Base-by-base conservation (phyloP, 2,888 invertebrate genomes). In the Melanophora roralis region DNA sequence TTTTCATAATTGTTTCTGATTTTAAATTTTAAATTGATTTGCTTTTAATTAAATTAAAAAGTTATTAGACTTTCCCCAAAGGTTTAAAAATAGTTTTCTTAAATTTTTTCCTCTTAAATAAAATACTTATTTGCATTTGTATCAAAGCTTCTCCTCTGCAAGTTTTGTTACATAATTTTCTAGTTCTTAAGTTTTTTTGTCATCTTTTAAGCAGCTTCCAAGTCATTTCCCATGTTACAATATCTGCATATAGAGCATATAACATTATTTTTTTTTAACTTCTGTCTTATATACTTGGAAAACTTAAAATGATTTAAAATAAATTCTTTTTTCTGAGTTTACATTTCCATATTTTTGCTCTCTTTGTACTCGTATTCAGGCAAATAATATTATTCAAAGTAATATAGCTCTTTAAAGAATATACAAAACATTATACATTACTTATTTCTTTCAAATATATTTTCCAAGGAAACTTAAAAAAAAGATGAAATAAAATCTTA, bases 211-310 rank as follows among this genome's bases (percentile, higher is more conserved):
- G 45, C 45, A 67, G 45, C 45, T 76, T 76, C 68, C 80, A 80
- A 80, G 59, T 72, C 67, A 76, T 80, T 76, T 73, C 64, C 68
- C 72, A 59, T 76, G 68, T 73, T 69, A 64, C 65, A 69, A 19
- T 73, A 64, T 75, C 34, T 64, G 40, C 49, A 71, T 59, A 51
- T n/a, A 57, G 27, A 76, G 38, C 21, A 5, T 12, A 21, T 55
- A 53, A 36, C 53, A 76, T 9, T 76, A 73, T 64, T 73, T 49
- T 45, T 49, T 51, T 62, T 49, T n/a, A n/a, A 9, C 0, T 34
- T 5, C 34, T 51, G 21, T 71, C 60, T 43, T 19, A 32, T 51
- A 45, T 8, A 55, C 60, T 73, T 78, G 53, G 36, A 69, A 78
- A 78, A 59, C 47, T 74, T 53, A 74, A 74, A 43, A 65, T 74